A percentile compares a stretch with the other conserved stretches of the same genome.
Evolutionary conservation across 2,113 vertebrate genomes (phyloP).

Genomic region (Catagonus wagneri): DNA sequence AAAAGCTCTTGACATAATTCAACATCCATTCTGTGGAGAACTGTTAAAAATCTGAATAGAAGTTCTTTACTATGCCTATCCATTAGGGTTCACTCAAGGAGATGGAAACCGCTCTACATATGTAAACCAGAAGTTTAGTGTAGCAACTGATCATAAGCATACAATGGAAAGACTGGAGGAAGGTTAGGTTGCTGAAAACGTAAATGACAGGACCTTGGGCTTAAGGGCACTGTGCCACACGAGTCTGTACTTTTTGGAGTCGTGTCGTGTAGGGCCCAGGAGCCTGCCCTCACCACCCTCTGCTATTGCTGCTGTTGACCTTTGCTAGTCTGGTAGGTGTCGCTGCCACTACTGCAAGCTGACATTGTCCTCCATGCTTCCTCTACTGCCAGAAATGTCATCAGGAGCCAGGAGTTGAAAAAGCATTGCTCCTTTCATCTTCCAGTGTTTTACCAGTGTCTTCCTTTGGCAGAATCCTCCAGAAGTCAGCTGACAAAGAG

Average conservation of each 20-base stretch:
- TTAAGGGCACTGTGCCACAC: not conserved
- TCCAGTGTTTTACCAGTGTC: not conserved
- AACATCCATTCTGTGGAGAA: slow-evolving; percentile 33
- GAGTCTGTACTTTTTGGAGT: not conserved
- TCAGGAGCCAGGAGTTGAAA: not conserved
- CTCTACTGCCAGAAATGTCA: not conserved
- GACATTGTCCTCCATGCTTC: not conserved
- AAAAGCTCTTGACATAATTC: not conserved
- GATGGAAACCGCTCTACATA: not conserved
- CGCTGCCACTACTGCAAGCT: not conserved
- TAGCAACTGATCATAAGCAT: not conserved
- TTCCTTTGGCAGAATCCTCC: not conserved
- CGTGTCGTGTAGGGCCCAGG: not conserved
- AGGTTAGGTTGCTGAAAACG: not conserved
- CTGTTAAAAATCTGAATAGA: slow-evolving; percentile 33
- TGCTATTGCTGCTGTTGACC: not conserved
- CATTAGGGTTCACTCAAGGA: not conserved
- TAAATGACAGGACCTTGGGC: not conserved
- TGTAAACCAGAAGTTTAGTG: slow-evolving; percentile 21
- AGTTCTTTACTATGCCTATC: not conserved
- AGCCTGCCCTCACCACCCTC: not conserved
- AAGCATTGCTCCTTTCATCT: not conserved
- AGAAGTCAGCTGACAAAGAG: not conserved
- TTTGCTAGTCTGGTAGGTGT: not conserved
- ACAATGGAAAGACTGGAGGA: not conserved